These are phyloP conservation scores for Leguminivora glycinivorella DNA, from an alignment of 1,140 invertebrate genomes.

Conservation along the genomic window DNA sequence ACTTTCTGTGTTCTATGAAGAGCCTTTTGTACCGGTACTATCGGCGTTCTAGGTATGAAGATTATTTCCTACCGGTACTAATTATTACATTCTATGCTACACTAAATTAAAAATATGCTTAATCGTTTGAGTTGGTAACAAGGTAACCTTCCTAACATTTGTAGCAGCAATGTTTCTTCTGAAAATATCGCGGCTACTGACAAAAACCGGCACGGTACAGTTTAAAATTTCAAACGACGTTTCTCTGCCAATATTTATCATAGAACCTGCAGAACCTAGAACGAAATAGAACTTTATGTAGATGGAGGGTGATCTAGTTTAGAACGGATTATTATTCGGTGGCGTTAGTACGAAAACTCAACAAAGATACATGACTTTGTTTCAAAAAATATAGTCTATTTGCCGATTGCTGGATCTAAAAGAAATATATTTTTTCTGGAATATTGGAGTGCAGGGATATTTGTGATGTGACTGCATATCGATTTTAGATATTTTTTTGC, in stretches of 20 bases:
- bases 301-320: background rate
- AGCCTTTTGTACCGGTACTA: no score
- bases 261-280: background rate
- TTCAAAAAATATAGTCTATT: background rate
- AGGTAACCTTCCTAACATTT: background rate
- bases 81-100: no score
- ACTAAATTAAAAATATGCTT: background rate
- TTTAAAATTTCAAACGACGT: constrained; percentile 1
- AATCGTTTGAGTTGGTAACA: no score
- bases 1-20: no score
- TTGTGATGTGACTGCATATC: no score
- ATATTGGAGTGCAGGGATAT: background rate
- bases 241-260: background rate
- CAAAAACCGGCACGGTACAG: background rate
- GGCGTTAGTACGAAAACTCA: background rate
- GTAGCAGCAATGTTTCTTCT: background rate
- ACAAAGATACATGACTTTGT: background rate
- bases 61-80: no score
- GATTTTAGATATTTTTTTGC: no score
- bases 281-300: background rate
- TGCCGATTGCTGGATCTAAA: background rate
- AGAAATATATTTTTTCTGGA: background rate
- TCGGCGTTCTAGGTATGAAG: no score
- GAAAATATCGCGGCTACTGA: background rate
- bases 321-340: background rate